A percentile compares a stretch with the other conserved stretches of the same genome.
Evolutionary conservation across 2,888 invertebrate genomes (phyloP).

Genomic region (Bugulina stolonifera): DNA sequence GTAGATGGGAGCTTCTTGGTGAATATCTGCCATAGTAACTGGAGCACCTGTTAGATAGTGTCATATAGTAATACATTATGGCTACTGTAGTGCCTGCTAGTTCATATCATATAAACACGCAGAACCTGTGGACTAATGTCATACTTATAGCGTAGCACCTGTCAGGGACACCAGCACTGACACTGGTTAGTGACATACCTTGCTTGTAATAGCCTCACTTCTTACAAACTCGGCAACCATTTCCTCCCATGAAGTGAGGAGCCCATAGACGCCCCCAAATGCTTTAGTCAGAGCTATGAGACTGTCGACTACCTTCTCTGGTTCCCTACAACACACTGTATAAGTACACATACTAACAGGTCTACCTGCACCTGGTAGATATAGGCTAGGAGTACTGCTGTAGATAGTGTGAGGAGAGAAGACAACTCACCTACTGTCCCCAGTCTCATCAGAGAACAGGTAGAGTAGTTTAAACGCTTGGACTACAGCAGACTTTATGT

Average conservation of each 20-base stretch:
- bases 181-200: too few relatives aligned
- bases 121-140: too few relatives aligned
- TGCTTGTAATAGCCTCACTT: neutral
- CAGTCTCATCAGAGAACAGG: constrained; percentile 34
- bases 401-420: neutral
- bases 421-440: neutral
- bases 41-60: constrained; percentile 37
- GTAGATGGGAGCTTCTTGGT: constrained; percentile 65
- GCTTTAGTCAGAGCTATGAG: constrained; percentile 14
- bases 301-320: neutral
- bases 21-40: constrained; percentile 80
- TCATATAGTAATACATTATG: too few relatives aligned
- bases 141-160: too few relatives aligned
- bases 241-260: constrained; percentile 7
- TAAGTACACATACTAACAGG: too few relatives aligned
- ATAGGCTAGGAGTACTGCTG: too few relatives aligned
- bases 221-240: constrained; percentile 14
- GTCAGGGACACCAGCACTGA: too few relatives aligned
- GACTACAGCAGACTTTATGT: constrained; percentile 65
- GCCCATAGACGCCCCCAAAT: neutral
- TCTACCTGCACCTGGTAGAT: too few relatives aligned
- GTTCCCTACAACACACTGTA: neutral
- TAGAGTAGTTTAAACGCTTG: constrained; percentile 71
- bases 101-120: too few relatives aligned
- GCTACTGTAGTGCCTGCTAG: too few relatives aligned